Base-by-base conservation (phyloP, 2,888 invertebrate genomes). In the Limenitis camilla region DNA sequence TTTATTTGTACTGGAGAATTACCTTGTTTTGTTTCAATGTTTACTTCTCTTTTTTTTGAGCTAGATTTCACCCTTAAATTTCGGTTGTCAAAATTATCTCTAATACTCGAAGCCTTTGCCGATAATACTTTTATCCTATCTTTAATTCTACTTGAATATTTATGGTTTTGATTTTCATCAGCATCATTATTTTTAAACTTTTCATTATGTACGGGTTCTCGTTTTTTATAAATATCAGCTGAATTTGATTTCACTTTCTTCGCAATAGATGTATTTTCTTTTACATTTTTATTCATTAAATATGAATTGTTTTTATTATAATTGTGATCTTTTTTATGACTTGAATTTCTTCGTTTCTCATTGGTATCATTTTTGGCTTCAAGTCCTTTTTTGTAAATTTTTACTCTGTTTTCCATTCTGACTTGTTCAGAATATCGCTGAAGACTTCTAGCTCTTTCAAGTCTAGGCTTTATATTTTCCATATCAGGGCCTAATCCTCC, bases 401-500 rank as follows among this genome's bases (percentile, higher is more conserved):
- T 79, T 3, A 85, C 63, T 19, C 84, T 71, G 58, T 87, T 87
- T 65, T 82, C 84, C 80, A 83, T 84, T 61, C 87, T 72, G 0
- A 87, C 81, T 58, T 78, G 84, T 65, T 87, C 87, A 2, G 87
- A 87, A 65, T 87, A 87, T 59, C 87, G 76, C 65, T 87, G 87
- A 29, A 87, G 71, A 49, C 87, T 85, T 59, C 81, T 72, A 42
- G 87, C 86, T 71, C 87, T 74, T 61, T 86, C 85, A 38, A 86
- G 59, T 53, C 84, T 74, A 11, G 87, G 87, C 60, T 74, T 81
- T 9, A 86, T 83, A 41, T 72, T 74, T 58, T 85, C 83, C 52
- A 81, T 60, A 53, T 87, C 87, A 10, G 87, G 84, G 3, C 87
- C 87, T 28, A 87, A 62, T 0, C 87, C 87, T 32, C 87, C 86